phyloP scores from a whole-genome alignment of 92 coral and sea anemone species.

The Umimayanthus kanabou region DNA sequence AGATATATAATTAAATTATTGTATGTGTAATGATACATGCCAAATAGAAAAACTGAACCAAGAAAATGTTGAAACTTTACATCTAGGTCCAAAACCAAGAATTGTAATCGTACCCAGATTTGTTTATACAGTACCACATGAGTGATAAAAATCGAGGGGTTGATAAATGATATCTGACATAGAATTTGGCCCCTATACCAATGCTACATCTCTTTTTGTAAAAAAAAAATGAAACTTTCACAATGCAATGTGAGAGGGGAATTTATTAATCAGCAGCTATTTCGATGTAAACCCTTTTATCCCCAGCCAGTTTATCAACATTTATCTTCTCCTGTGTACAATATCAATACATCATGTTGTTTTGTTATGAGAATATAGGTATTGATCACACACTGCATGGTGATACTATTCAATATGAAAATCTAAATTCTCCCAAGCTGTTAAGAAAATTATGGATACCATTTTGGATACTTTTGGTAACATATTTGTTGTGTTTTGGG shows the following conservation, averaged over 20 bases:
- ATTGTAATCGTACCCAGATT: conserved; percentile 12
- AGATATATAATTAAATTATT: conserved; percentile 9
- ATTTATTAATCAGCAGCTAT: conserved; percentile 16
- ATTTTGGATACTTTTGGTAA: too few species aligned
- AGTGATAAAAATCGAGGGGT: background rate
- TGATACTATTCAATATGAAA: too few species aligned
- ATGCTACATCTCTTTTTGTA: too few species aligned
- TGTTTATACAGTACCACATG: too few species aligned
- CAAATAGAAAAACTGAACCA: conserved; percentile 5
- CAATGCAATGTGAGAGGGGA: conserved; percentile 14
- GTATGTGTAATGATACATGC: conserved; percentile 18
- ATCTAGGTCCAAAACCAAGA: background rate
- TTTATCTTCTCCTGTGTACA: too few species aligned
- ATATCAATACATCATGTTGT: too few species aligned
- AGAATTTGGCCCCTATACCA: conserved; percentile 8
- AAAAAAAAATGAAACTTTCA: conserved; percentile 19
- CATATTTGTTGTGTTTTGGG: conserved; percentile 3
- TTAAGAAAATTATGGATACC: too few species aligned
- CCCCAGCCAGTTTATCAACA: too few species aligned
- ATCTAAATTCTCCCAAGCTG: too few species aligned
- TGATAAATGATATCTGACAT: conserved; percentile 17
- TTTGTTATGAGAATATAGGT: too few species aligned
- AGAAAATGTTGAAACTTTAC: conserved; percentile 24
- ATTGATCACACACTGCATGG: too few species aligned
- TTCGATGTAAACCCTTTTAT: too few species aligned